Conservation (phyloP, 2,888 invertebrate genomes). For the Onchidella celtica region DNA sequence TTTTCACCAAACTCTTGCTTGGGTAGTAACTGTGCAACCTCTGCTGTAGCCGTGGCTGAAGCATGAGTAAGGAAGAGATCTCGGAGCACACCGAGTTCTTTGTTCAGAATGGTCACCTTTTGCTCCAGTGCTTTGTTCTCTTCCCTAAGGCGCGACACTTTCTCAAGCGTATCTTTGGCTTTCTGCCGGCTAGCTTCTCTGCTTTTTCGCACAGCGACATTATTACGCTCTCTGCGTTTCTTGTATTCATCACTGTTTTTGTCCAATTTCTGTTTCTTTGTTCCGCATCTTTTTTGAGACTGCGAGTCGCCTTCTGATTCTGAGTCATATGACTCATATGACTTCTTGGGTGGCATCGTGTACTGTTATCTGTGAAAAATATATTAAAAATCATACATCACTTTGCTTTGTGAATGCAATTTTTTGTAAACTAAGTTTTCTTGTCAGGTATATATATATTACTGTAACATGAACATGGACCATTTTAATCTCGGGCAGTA, state of each 20-base stretch:
- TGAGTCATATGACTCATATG: conserved; percentile 47
- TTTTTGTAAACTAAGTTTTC: neutral
- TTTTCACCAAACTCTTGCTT: neutral
- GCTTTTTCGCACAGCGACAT: conserved; percentile 96
- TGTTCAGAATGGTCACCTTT: conserved; percentile 89
- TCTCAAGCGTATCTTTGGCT: conserved; percentile 95
- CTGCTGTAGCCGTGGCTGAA: conserved; percentile 55
- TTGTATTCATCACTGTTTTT: conserved; percentile 89
- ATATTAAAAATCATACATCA: neutral
- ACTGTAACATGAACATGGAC: neutral
- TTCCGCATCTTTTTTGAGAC: neutral
- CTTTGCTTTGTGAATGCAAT: neutral
- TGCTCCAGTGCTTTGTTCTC: conserved; percentile 95
- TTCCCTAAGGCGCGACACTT: conserved; percentile 92
- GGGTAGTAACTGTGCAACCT: neutral
- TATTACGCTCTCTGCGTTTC: conserved; percentile 94
- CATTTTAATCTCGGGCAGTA: neutral
- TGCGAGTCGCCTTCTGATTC: conserved; percentile 42
- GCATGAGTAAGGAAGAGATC: conserved; percentile 83
- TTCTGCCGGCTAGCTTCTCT: conserved; percentile 97
- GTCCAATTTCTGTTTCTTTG: conserved; percentile 46
- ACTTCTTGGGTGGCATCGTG: conserved; percentile 43
- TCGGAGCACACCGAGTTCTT: conserved; percentile 90
- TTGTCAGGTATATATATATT: neutral
- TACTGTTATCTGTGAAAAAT: neutral